Percentiles rank a stretch among this genome's conserved stretches.
phyloP scores from a whole-genome alignment of 2,113 vertebrate species.

The Phaethornis superciliosus region DNA sequence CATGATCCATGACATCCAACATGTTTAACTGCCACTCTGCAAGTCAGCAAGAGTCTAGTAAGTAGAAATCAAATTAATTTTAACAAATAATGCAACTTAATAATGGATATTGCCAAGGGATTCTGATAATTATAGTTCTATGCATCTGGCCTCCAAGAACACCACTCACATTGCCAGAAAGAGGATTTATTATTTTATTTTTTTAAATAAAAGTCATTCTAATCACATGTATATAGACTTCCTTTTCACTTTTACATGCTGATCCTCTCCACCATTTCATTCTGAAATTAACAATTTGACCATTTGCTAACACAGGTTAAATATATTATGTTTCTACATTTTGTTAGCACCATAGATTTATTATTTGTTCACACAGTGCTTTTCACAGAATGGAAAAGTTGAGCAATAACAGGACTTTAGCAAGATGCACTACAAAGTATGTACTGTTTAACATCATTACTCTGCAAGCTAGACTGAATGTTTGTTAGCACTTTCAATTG shows the following conservation, averaged over 20 bases:
- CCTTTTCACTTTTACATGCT: background rate
- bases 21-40: background rate
- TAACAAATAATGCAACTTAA: background rate
- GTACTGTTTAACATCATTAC: background rate
- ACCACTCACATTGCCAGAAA: background rate
- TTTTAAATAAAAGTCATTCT: background rate
- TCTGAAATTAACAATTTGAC: background rate
- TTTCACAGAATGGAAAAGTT: background rate
- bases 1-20: background rate
- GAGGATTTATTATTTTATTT: background rate
- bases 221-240: fast-evolving
- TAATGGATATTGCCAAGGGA: background rate
- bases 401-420: background rate
- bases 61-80: background rate
- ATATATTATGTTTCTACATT: background rate
- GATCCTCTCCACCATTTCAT: background rate
- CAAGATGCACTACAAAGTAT: background rate
- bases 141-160: background rate
- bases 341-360: background rate
- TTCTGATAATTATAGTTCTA: background rate
- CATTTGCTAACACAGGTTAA: background rate
- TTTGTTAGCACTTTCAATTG: background rate
- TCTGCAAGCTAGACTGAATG: background rate
- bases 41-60: background rate
- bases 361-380: background rate